A percentile compares a stretch with the other conserved stretches of the same genome.
Conservation (phyloP, 2,797 vertebrate species). For the Eleutherodactylus coqui region DNA sequence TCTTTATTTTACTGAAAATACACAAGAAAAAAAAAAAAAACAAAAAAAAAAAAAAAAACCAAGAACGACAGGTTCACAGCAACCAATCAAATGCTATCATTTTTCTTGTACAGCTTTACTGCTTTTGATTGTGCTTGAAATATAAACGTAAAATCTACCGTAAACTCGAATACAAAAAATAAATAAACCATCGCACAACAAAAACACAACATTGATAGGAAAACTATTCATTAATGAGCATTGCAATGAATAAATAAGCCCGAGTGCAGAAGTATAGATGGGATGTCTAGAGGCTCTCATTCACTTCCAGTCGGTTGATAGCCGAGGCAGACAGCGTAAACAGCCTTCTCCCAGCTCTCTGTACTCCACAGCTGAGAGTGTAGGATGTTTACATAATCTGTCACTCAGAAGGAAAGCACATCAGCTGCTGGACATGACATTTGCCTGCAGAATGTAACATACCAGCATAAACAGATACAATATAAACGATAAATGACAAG, state of each 20-base stretch:
- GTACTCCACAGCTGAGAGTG: slow-evolving; percentile 94
- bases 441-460: slow-evolving; percentile 60
- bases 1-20: too few species aligned
- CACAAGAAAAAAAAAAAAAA: too few species aligned
- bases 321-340: slow-evolving; percentile 93
- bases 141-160: too few species aligned
- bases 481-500: not conserved
- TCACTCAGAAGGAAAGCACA: slow-evolving; percentile 77
- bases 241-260: not conserved
- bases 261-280: not conserved
- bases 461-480: slow-evolving; percentile 23
- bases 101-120: too few species aligned
- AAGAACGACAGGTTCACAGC: too few species aligned
- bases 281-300: not conserved
- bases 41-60: too few species aligned
- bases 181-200: too few species aligned
- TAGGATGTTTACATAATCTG: slow-evolving; percentile 99
- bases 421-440: slow-evolving; percentile 60
- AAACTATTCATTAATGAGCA: not conserved
- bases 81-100: too few species aligned
- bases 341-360: slow-evolving; percentile 96
- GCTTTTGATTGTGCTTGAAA: too few species aligned
- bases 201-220: too few species aligned
- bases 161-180: too few species aligned
- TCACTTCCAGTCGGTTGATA: slow-evolving; percentile 70